These are phyloP conservation scores for Popillia japonica DNA, from an alignment of 1,140 invertebrate species.

Conservation along the genomic window DNA sequence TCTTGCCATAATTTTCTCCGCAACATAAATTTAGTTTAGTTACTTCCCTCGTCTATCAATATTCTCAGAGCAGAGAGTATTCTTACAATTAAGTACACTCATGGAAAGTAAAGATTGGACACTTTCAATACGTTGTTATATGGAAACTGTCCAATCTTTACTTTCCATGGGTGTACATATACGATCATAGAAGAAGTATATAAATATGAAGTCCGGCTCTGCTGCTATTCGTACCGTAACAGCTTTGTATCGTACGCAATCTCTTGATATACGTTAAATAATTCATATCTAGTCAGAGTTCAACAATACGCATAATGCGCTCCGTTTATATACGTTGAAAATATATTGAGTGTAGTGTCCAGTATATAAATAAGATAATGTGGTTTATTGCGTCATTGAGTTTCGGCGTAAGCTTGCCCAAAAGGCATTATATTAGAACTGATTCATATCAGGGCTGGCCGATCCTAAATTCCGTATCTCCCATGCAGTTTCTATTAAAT, in stretches of 20 bases:
- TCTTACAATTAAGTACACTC: no score
- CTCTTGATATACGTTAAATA: conserved; percentile 37
- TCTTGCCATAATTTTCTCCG: no score
- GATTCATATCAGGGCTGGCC: not conserved
- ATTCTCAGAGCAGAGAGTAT: no score
- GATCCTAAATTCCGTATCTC: not conserved
- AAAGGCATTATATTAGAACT: not conserved
- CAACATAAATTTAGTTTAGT: no score
- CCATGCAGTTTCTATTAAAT: no score
- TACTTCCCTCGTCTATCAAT: no score
- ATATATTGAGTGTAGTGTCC: conserved; percentile 30
- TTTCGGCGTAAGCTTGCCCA: conserved; percentile 10
- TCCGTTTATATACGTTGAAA: conserved; percentile 37
- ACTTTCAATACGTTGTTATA: no score
- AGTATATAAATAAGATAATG: conserved; percentile 32
- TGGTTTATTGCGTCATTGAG: conserved; percentile 39
- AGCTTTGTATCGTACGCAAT: conserved; percentile 12
- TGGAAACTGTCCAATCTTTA: no score
- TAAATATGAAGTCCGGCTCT: no score
- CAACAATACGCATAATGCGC: not conserved
- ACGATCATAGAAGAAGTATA: no score
- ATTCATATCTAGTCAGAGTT: conserved; percentile 26
- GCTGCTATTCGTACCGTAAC: not conserved
- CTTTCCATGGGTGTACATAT: no score
- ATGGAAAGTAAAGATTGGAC: no score